A percentile compares a stretch with the other conserved stretches of the same genome.
Conservation (phyloP, 1,140 invertebrate genomes). For the Drosophila baimaii region DNA sequence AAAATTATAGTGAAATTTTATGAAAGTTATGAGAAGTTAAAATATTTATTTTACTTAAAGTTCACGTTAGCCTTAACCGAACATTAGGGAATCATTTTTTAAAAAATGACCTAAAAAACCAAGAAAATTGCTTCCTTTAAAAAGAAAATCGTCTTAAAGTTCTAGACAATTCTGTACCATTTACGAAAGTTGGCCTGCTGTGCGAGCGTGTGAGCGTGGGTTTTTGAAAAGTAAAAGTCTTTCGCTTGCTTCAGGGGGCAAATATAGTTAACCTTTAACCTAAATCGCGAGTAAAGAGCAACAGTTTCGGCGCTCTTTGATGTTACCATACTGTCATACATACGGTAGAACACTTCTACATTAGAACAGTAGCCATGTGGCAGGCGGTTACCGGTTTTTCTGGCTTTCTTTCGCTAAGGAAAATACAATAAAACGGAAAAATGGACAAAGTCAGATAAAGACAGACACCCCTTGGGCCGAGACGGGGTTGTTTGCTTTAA, state of each 20-base stretch:
- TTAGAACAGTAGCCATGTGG: conserved; percentile 36
- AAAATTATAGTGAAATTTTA: too few relatives aligned
- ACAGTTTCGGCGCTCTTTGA: conserved; percentile 68
- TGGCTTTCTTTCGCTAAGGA: conserved; percentile 34
- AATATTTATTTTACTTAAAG: too few relatives aligned
- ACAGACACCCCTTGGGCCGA: conserved; percentile 41
- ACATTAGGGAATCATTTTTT: background rate
- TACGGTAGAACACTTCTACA: conserved; percentile 30
- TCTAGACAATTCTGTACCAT: conserved; percentile 7
- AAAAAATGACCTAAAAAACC: background rate
- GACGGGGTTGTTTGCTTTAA: conserved; percentile 41
- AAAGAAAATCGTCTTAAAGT: background rate
- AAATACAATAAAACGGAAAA: conserved; percentile 14
- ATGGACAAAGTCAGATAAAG: conserved; percentile 15
- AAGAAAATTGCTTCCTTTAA: background rate
- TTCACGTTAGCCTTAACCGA: too few relatives aligned
- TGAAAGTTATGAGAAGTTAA: too few relatives aligned
- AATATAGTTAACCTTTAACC: conserved; percentile 72
- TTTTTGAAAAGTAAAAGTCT: conserved; percentile 74
- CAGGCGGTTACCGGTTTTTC: conserved; percentile 58
- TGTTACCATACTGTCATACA: conserved; percentile 37
- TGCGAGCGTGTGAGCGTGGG: conserved; percentile 1
- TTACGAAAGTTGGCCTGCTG: conserved; percentile 2
- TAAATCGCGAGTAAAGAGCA: conserved; percentile 70
- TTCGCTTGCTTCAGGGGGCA: conserved; percentile 43